Evolutionary conservation across 2,113 vertebrate species (phyloP).

Genomic region (Zosterops borbonicus): DNA sequence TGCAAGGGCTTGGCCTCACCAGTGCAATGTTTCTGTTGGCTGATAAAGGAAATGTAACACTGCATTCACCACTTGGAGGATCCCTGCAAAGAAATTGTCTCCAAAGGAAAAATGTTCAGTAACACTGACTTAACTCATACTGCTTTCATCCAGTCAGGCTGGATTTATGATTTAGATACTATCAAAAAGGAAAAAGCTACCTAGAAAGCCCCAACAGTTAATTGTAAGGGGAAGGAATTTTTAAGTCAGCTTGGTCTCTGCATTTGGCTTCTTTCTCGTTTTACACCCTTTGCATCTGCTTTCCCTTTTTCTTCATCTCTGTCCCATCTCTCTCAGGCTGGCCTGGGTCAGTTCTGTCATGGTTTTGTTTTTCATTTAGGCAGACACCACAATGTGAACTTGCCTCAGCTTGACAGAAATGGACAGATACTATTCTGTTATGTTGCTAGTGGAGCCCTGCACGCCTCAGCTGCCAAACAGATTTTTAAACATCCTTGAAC

Average conservation of each 20-base stretch:
- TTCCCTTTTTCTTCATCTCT: background rate
- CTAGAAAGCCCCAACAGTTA: background rate
- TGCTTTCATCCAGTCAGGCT: background rate
- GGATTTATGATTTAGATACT: background rate
- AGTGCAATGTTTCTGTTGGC: background rate
- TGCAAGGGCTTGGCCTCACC: background rate
- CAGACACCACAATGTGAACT: background rate
- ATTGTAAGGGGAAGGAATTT: background rate
- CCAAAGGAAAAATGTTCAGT: background rate
- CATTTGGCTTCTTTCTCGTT: background rate
- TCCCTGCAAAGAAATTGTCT: background rate
- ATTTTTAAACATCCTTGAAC: constrained; percentile 7
- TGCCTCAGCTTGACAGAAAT: background rate
- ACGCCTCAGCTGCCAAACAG: background rate
- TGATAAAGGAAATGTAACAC: background rate
- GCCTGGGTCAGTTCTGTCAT: background rate
- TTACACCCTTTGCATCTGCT: background rate
- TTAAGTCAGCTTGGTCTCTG: background rate
- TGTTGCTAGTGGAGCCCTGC: background rate
- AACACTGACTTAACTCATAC: background rate
- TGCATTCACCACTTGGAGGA: background rate
- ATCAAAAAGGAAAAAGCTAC: background rate
- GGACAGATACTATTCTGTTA: background rate
- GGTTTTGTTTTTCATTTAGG: background rate
- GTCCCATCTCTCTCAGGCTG: background rate